Conservation (phyloP, 2,888 invertebrate species). For the Drosophila cognata region DNA sequence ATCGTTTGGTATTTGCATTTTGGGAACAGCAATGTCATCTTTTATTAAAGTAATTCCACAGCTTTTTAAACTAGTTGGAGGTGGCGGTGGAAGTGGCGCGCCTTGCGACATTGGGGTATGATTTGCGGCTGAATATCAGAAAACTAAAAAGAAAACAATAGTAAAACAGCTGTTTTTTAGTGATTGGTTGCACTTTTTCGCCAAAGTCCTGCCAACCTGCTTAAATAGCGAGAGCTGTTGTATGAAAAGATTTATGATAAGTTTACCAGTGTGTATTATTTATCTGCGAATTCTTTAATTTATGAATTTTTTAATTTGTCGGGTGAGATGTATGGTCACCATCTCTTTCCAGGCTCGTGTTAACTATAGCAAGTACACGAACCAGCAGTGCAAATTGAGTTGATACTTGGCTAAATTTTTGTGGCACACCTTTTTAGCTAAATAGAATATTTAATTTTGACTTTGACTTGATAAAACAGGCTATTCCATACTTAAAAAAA, state of each 20-base stretch:
- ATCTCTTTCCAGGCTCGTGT: neutral
- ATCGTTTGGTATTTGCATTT: conserved; percentile 33
- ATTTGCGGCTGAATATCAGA: neutral
- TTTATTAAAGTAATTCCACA: neutral
- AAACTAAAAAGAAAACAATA: conserved; percentile 7
- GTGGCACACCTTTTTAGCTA: neutral
- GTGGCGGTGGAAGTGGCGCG: conserved; percentile 27
- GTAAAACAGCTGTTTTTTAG: conserved; percentile 26
- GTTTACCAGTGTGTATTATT: neutral
- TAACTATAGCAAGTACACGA: neutral
- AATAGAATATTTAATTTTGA: neutral
- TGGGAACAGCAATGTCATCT: neutral
- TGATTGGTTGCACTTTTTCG: conserved; percentile 12
- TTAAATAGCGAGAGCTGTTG: neutral
- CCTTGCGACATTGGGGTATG: conserved; percentile 32
- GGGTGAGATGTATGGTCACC: neutral
- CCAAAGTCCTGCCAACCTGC: conserved; percentile 20
- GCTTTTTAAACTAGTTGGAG: neutral
- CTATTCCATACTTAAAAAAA: neutral
- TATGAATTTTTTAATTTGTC: neutral
- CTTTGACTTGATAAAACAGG: neutral
- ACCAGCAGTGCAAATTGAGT: neutral
- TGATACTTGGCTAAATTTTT: neutral
- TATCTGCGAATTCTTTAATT: neutral
- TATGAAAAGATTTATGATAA: neutral